Conservation (phyloP, 1,140 invertebrate genomes). For the Theocolax elegans region DNA sequence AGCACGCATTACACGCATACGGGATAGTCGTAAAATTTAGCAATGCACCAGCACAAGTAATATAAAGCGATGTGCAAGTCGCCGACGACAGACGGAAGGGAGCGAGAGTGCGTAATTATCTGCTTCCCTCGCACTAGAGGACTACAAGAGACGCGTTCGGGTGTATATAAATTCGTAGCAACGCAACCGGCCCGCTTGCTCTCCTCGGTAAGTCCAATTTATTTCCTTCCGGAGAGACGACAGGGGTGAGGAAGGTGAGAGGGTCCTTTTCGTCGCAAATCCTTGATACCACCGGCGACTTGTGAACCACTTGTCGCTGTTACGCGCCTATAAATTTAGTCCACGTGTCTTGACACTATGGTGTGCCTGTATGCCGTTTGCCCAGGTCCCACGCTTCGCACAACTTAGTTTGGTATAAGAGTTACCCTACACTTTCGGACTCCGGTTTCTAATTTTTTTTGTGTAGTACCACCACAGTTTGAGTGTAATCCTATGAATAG, state of each 20-base stretch:
- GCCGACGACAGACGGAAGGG: background rate
- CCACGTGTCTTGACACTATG: background rate
- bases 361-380: too few relatives aligned
- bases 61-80: background rate
- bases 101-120: constrained; percentile 32
- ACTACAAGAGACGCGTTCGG: background rate
- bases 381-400: background rate
- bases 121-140: constrained; percentile 1
- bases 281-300: constrained; percentile 66
- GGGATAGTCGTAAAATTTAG: background rate
- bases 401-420: background rate
- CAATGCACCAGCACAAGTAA: background rate
- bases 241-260: constrained; percentile 53
- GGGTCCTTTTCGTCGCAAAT: constrained; percentile 58
- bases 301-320: constrained; percentile 69
- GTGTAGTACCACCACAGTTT: too few relatives aligned
- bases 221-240: constrained; percentile 62
- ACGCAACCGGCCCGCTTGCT: constrained; percentile 46
- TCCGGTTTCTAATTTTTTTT: too few relatives aligned
- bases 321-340: constrained; percentile 67
- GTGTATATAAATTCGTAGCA: constrained; percentile 38
- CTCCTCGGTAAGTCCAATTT: constrained; percentile 62
- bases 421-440: background rate
- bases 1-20: too few relatives aligned
- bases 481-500: too few relatives aligned